Evolutionary conservation across 2,797 vertebrate genomes (phyloP), one percentile per base, ranked within the genome.

Genomic region (Channa striata): DNA sequence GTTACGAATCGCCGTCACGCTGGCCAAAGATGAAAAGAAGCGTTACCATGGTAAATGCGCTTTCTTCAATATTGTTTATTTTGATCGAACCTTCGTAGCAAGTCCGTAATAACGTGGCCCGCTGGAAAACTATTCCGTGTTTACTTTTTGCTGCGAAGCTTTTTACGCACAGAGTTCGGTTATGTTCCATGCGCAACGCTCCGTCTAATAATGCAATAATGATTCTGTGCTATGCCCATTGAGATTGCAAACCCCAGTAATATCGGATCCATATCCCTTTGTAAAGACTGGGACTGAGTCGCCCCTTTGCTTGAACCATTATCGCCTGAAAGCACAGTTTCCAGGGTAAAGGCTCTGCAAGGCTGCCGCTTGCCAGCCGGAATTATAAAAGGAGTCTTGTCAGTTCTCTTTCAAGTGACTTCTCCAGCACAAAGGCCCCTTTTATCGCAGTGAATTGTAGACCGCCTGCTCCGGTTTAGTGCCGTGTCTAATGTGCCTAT

Each of bases 1-100:
- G 75, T 91, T 98, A 70, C 93, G 94, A 71, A 94, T 98, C 46
- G 97, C 97, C 3, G 94, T 95, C 70, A 93, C 92, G 71, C 91
- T 98, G 92, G 97, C 96, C 44, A 94, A 74, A 67, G 97, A 98
- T 90, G 95, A 96, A 60, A 91, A 89, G 86, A 93, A 93, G 82
- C 95, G 96, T 67, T 98, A 95, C 92, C 94, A 95, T 80, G 97
- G 97, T 98, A 94, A 96, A 93, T 87, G 59, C 68, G 72, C 85
- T 80, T 88, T 87, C 78, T 88, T 91, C 74, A 77, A 66, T 69
- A 77, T 81, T 81, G 76, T 90, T 90, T 86, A 46, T 81, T 30
- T 79, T 77, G 46, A 71, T 78, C 61, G 33, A 62, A 80, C 59
- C 54, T 82, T 76, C 19, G 67, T 58, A 54, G 67, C 58, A 53